Evolutionary conservation across 2,888 invertebrate species (phyloP).

Genomic region (Unio delphinus): DNA sequence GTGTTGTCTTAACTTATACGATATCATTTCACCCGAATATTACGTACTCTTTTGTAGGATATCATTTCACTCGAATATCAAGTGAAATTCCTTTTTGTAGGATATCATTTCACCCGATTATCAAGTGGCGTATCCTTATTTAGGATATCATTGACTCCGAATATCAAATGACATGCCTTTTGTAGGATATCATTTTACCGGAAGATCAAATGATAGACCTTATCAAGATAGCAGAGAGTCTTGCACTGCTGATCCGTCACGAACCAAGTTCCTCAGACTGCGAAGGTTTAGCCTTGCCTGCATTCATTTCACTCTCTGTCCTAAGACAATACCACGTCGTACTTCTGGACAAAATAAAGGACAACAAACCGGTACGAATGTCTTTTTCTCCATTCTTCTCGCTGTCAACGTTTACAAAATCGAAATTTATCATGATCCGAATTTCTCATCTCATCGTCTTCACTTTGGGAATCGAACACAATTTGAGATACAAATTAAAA

Average conservation of each 20-base stretch:
- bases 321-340: background rate
- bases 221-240: conserved; percentile 17
- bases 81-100: conserved; percentile 11
- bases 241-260: conserved; percentile 24
- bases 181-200: conserved; percentile 22
- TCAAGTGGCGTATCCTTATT: conserved; percentile 4
- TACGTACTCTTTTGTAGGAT: conserved; percentile 15
- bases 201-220: conserved; percentile 29
- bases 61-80: conserved; percentile 23
- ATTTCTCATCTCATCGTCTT: too few species aligned
- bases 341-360: too few species aligned
- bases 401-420: too few species aligned
- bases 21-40: background rate
- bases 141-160: background rate
- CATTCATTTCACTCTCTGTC: conserved; percentile 33
- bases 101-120: background rate
- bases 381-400: too few species aligned
- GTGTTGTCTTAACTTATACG: too few species aligned
- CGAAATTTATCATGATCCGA: too few species aligned
- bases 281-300: conserved; percentile 31
- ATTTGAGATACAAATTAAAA: too few species aligned
- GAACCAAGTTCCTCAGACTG: conserved; percentile 9
- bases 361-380: too few species aligned
- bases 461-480: too few species aligned
- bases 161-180: background rate